Evolutionary conservation across 2,888 invertebrate genomes (phyloP), one percentile per base, ranked within the genome.

Genomic region (Neelides folsomi): DNA sequence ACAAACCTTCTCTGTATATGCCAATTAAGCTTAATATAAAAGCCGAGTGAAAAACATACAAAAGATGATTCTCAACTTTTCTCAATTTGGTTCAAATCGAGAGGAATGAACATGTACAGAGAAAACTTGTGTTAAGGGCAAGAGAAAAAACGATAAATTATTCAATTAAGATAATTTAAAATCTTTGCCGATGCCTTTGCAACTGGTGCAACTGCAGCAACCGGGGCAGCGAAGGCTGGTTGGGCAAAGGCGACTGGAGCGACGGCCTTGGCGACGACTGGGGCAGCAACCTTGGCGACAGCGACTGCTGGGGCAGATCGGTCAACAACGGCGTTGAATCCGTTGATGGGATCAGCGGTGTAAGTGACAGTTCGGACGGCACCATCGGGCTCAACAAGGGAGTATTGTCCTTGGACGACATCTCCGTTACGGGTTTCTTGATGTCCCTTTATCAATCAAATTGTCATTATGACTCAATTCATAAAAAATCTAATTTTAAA

Each of bases 261-360:
- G 12, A 20, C 34, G 27, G 7, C 27, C 27, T 27, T 27, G 27
- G 27, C 27, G 37, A 36, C 38, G 35, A 36, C 37, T 9, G 36
- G 37, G 44, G 27, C 50, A 18, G 38, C 34, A 27, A 27, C 27
- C 27, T 27, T 27, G 27, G 27, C 27, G 37, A 36, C 38, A 36
- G 43, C 37, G 8, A 18, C 37, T 10, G 50, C 37, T 6, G 34
- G 34, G 19, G 47, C 47, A 20, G 46, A 19, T 19, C 48, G 43
- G 47, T 48, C 52, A 9, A 52, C 52, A 18, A 48, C 48, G 36
- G 52, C 52, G 48, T 52, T 52, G 52, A 52, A 52, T 52, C 52
- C 52, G 43, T 52, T 52, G 43, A 52, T 27, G 34, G 42, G 34
- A 35, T 52, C 52, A 48, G 52, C 52, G 44, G 52, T 52, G 48